Conservation (phyloP, 1,140 invertebrate species). For the Magallana gigas region DNA sequence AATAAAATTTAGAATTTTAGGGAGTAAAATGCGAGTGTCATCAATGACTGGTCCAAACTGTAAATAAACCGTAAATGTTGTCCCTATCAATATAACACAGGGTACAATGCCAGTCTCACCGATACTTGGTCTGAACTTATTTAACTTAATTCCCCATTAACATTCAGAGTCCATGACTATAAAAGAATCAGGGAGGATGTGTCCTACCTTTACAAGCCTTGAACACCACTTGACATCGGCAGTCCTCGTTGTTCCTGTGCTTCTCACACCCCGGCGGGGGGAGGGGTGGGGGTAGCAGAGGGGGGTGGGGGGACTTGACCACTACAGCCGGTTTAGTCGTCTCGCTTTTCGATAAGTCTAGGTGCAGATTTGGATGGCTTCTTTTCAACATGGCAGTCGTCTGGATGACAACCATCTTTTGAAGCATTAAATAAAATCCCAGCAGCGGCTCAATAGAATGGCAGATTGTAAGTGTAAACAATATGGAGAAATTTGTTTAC, state of each 20-base stretch:
- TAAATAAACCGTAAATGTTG: no score
- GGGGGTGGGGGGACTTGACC: not conserved
- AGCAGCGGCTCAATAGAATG: not conserved
- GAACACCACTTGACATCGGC: conserved; percentile 56
- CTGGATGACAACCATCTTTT: conserved; percentile 21
- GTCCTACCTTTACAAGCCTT: conserved; percentile 55
- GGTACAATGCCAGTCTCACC: no score
- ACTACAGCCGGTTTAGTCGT: not conserved
- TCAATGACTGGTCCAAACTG: no score
- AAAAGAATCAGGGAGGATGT: not conserved
- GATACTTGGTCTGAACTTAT: no score
- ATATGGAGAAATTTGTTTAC: conserved; percentile 28
- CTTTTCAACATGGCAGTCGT: conserved; percentile 28
- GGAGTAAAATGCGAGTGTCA: no score
- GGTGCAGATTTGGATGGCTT: conserved; percentile 8
- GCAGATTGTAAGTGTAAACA: not conserved
- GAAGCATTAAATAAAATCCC: not conserved
- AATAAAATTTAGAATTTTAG: no score
- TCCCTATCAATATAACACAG: no score
- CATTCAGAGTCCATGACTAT: no score
- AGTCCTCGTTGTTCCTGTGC: conserved; percentile 47
- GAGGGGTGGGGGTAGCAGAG: not conserved
- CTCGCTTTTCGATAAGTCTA: not conserved
- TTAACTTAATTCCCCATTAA: no score
- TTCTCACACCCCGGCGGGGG: conserved; percentile 2